Base-by-base conservation (phyloP, 1,140 invertebrate species). In the Dreissena rostriformis region DNA sequence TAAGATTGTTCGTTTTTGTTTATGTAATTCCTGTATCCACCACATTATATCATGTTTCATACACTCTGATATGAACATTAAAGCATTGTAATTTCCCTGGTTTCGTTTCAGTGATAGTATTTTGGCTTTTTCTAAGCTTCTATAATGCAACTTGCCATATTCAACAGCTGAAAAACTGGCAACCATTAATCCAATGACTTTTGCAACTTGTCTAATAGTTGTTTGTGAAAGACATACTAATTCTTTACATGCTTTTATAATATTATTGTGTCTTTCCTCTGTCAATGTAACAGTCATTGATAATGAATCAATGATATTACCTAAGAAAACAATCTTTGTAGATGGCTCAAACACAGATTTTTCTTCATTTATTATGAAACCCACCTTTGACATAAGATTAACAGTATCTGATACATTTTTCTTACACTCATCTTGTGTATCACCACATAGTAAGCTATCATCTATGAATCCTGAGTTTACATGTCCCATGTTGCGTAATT, bases 391-490 rank as follows among this genome's bases (percentile, higher is more conserved):
- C 5, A 88, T 72, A 22, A 76, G 19, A 10, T 57, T 5, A 66
- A 39, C 52, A 52, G 87, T 88, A 7, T 6, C 63, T 7, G 51
- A 57, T 2, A 88, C 28, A 83, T 88, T 88, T 19, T 81, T 52
- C 53, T 10, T 55, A 75, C 82, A 86, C 49, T 83, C 79, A 29
- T 52, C 24, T 24, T 7, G 22, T 24, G 57, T 84, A 28, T 84
- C 70, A n/a, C 76, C 82, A 55, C 63, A 79, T 5, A 88, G 29
- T 39, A 85, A 78, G 26, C 65, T 70, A n/a, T 87, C 86, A 82
- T 85, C 86, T 70, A 87, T 86, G 53, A 79, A 87, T 8, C 76
- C 70, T 26, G 77, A 68, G 55, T 24, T 85, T 6, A 63, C 17
- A 80, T 82, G 75, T 51, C 86, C 82, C 72, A 65, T 24, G 5